Base-by-base conservation (phyloP, 1,140 invertebrate species). In the Megathymus violae region DNA sequence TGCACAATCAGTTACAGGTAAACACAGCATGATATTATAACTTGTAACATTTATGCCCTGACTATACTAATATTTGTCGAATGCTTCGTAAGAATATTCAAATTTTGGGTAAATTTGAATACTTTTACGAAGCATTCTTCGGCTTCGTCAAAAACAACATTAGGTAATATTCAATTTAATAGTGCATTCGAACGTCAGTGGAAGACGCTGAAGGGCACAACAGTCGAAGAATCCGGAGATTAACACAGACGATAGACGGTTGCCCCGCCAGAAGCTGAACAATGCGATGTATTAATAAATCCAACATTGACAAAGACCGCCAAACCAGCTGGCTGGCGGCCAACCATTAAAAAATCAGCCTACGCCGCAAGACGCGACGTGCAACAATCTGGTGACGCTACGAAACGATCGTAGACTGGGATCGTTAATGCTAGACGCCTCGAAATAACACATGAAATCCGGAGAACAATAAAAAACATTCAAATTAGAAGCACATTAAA, bases 281-380 rank as follows among this genome's bases (percentile, higher is more conserved):
- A 84, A 84, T 78, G 64, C 66, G 63, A 74, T 77, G 69, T 88
- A 90, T 88, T 88, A 90, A 90, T 90, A 90, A 90, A 88, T 84
- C 73, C 79, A 90, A 85, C 88, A 90, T 90, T 90, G 88, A 90
- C 88, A 90, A 83, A 90, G 88, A 90, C 88, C 88, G 85, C 85
- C 85, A 90, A 88, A 88, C 79, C 82, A 79, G 61, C 79, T 90
- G 88, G 88, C 82, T 13, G 50, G 0, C 48, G 41, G 80, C 86
- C 88, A 90, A 78, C 68, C 64, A 59, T 50, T 70, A 74, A 81
- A 87, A 88, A 85, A 78, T 67, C 72, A 44, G 66, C 81, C 84
- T 85, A 86, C 84, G 78, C 78, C 43, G 69, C 60, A 44, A 65
- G 72, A 61, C 52, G 38, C 71, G 68, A 66, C 69, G 73, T 60